These are phyloP conservation scores for Apeira syringaria DNA, from an alignment of 2,888 invertebrate genomes.

Conservation along the genomic window DNA sequence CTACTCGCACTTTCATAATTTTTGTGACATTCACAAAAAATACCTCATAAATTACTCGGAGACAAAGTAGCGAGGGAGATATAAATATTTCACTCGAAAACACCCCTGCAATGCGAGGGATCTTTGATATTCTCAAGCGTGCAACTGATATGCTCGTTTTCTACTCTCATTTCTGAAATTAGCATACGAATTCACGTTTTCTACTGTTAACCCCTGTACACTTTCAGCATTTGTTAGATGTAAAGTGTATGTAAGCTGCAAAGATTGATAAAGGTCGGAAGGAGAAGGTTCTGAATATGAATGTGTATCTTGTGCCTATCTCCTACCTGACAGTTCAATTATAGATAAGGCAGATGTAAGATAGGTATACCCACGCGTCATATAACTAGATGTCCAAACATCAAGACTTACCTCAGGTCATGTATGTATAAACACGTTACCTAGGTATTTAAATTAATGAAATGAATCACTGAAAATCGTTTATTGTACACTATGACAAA, in stretches of 20 bases:
- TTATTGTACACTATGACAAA: no score
- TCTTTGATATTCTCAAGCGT: conserved; percentile 41
- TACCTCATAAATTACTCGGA: conserved; percentile 49
- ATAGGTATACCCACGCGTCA: no score
- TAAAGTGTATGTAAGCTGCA: conserved; percentile 8
- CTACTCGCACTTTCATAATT: conserved; percentile 38
- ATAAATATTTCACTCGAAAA: conserved; percentile 50
- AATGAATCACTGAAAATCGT: no score
- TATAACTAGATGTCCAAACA: no score
- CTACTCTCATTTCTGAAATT: conserved; percentile 35
- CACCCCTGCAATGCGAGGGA: conserved; percentile 31
- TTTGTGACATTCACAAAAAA: conserved; percentile 44
- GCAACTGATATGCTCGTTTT: conserved; percentile 37
- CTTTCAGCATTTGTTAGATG: background rate
- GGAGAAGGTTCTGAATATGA: background rate
- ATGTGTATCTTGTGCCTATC: conserved; percentile 1
- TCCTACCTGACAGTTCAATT: conserved; percentile 6
- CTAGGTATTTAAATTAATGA: no score
- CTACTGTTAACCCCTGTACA: conserved; percentile 26
- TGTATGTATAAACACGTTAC: no score
- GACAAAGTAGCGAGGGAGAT: conserved; percentile 40
- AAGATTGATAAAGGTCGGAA: conserved; percentile 1
- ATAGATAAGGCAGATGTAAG: background rate
- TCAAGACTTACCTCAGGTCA: no score
- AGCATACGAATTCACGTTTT: conserved; percentile 34